Evolutionary conservation across 1,140 invertebrate species (phyloP).

Genomic region (Matsumurasca onukii): DNA sequence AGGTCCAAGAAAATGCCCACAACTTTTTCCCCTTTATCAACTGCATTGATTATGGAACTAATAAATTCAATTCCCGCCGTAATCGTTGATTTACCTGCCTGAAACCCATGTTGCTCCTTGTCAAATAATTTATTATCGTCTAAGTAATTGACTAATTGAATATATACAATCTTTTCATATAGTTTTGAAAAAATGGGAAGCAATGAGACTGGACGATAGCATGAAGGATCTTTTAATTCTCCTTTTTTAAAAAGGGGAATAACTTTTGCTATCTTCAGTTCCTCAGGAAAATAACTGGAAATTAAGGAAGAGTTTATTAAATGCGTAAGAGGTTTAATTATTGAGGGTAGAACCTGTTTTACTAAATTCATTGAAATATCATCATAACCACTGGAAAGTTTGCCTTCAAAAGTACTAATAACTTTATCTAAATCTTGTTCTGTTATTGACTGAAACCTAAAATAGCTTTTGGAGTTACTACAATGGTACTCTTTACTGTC

Average conservation of each 20-base stretch:
- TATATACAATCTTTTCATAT: conserved; percentile 35
- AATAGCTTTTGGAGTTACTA: not conserved
- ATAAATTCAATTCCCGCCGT: conserved; percentile 32
- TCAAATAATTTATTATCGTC: conserved; percentile 32
- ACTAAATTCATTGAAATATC: conserved; percentile 17
- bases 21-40: conserved; percentile 27
- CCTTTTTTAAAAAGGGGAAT: conserved; percentile 39
- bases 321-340: conserved; percentile 14
- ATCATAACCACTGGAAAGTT: conserved; percentile 17
- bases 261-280: conserved; percentile 38
- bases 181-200: conserved; percentile 37
- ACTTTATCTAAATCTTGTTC: not conserved
- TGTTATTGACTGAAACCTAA: not conserved
- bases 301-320: conserved; percentile 32
- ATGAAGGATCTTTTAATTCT: conserved; percentile 24
- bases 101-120: conserved; percentile 36
- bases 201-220: conserved; percentile 38
- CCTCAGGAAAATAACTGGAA: conserved; percentile 34
- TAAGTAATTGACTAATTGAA: conserved; percentile 33
- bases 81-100: conserved; percentile 33
- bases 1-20: conserved; percentile 31
- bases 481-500: not conserved
- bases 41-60: conserved; percentile 12
- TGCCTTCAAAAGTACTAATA: conserved; percentile 11
- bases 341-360: not conserved